Evolutionary conservation across 2,113 vertebrate species (phyloP), one percentile per base, ranked within the genome.

Genomic region (Seriola aureovittata): DNA sequence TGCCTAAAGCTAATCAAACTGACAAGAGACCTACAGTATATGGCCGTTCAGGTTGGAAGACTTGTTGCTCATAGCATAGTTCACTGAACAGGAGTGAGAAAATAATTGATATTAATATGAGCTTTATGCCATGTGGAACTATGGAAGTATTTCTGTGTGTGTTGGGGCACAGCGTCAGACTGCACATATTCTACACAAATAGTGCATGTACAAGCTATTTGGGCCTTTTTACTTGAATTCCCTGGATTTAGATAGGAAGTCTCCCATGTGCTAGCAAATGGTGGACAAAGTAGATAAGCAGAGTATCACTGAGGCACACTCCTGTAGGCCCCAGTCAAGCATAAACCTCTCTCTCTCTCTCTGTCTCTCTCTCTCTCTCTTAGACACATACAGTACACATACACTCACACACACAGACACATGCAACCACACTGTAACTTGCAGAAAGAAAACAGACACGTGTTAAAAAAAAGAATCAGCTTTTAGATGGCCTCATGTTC

Each of bases 251-350:
- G 74, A 88, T 83, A 86, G 17, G n/a, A 32, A 82, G 84, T 80
- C 71, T 82, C 60, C 60, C 34, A 25, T 80, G 81, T 65, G 76
- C 36, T 73, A 42, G 63, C 29, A 78, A 82, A 89, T 75, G 70
- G 85, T 89, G 80, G 87, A 85, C 85, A 75, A 38, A 74, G 85
- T 57, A 83, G 83, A 89, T 76, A 82, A 86, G 74, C 62, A 78
- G 69, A 79, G 40, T 78, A 78, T 83, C 80, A 89, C 72, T 67
- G 78, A 78, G 54, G 63, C 73, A 54, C 82, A 85, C 46, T 81
- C 44, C 38, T 82, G 83, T 82, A 50, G 74, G 67, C 64, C 77
- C 64, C 63, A 77, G 71, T 75, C 75, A 82, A 54, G 71, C 78
- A 68, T 88, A 78, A 75, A 69, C 4, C 4, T 23, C 0, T 54